Conservation (phyloP, 2,113 vertebrate genomes). For the Cryptotis parvus region DNA sequence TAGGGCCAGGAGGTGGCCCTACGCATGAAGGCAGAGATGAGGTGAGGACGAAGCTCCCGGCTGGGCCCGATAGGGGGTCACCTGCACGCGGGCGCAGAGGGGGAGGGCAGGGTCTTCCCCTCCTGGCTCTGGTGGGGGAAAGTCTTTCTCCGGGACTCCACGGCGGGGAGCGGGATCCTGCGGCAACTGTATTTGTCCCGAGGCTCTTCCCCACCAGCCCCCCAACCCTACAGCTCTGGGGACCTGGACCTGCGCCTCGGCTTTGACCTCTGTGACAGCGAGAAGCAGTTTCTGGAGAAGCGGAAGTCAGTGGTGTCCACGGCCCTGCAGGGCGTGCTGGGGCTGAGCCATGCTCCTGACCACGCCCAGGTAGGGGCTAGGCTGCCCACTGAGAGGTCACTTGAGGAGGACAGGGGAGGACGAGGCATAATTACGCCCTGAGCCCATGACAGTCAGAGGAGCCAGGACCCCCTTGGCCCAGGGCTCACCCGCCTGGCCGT, state of each 20-base stretch:
- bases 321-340: constrained; percentile 86
- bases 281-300: constrained; percentile 89
- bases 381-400: background rate
- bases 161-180: background rate
- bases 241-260: constrained; percentile 90
- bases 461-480: background rate
- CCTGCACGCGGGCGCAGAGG: too few relatives aligned
- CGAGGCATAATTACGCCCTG: background rate
- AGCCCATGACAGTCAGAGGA: background rate
- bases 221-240: constrained; percentile 76
- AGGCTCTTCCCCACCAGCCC: background rate
- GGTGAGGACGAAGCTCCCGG: constrained; percentile 78
- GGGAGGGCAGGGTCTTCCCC: background rate
- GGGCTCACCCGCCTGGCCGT: background rate
- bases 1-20: constrained; percentile 84
- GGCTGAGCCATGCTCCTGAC: constrained; percentile 78
- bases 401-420: background rate
- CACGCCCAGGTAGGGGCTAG: constrained; percentile 85
- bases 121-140: background rate
- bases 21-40: constrained; percentile 84
- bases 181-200: background rate
- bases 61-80: background rate
- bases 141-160: background rate
- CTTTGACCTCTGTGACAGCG: constrained; percentile 90
- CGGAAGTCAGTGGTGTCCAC: constrained; percentile 86